Evolutionary conservation across 2,113 vertebrate species (phyloP).

Genomic region (Clarias macrocephalus): DNA sequence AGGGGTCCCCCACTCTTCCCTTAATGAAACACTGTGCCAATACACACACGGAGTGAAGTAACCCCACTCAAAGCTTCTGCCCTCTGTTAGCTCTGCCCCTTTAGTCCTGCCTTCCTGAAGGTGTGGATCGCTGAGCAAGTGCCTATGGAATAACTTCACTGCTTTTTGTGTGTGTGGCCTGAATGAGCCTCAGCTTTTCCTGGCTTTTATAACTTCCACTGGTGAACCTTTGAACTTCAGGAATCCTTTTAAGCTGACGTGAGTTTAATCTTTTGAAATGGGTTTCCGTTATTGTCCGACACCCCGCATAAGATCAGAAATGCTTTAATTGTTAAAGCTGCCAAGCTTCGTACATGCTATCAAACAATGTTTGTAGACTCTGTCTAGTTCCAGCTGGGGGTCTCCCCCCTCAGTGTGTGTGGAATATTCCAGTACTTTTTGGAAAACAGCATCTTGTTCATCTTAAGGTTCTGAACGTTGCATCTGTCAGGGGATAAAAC

Average conservation of each 20-base stretch:
- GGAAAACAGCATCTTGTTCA: not conserved
- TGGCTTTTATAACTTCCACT: not conserved
- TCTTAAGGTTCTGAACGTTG: not conserved
- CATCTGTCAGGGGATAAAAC: not conserved
- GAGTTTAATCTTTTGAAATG: not conserved
- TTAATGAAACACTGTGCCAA: constrained; percentile 45
- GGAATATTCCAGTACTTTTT: not conserved
- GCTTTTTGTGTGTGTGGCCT: not conserved
- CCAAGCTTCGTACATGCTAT: not conserved
- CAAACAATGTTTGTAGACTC: not conserved
- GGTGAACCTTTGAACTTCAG: not conserved
- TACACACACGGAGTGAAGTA: not conserved
- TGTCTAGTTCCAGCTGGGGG: not conserved
- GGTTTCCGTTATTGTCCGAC: not conserved
- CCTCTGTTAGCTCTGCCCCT: not conserved
- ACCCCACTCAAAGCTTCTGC: not conserved
- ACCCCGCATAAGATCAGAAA: not conserved
- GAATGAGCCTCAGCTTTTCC: not conserved
- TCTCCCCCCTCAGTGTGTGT: not conserved
- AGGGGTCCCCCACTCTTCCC: not conserved
- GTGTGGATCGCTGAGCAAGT: constrained; percentile 33
- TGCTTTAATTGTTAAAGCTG: not conserved
- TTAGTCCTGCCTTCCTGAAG: not conserved
- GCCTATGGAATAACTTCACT: constrained; percentile 35
- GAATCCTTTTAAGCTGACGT: not conserved